phyloP scores from a whole-genome alignment of 2,888 invertebrate species.

The Dicyrtomina minuta region DNA sequence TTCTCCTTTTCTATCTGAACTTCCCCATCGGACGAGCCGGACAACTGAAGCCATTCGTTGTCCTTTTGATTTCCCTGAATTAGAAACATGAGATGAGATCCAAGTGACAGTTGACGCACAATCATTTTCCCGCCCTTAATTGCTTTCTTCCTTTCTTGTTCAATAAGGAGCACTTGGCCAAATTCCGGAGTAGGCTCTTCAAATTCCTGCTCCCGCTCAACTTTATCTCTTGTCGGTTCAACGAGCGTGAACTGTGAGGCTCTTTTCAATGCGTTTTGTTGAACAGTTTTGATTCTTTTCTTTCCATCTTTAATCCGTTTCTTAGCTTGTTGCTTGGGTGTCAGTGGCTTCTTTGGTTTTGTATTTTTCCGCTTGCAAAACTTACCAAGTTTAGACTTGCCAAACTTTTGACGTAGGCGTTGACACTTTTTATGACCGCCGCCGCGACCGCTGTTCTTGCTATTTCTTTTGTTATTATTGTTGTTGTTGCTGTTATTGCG shows the following conservation, averaged over 20 bases:
- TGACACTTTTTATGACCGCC: too few species aligned
- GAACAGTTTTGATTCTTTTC: too few species aligned
- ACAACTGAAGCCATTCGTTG: conserved; percentile 9
- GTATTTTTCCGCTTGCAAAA: neutral
- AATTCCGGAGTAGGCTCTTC: neutral
- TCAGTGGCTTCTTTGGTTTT: neutral
- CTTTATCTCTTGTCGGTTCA: neutral
- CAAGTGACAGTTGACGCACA: neutral
- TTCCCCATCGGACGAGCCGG: neutral
- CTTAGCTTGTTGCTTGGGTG: neutral
- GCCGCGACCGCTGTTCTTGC: neutral
- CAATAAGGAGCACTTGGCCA: neutral
- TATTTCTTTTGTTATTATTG: neutral
- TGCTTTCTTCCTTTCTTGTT: neutral
- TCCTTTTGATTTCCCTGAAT: neutral
- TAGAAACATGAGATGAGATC: neutral
- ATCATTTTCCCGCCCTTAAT: too few species aligned
- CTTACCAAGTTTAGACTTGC: neutral
- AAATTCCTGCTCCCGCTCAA: too few species aligned
- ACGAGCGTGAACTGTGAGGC: neutral
- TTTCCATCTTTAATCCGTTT: neutral
- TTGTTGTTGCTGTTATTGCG: neutral
- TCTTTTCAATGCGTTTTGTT: neutral
- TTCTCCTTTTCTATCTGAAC: neutral
- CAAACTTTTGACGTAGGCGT: too few species aligned